phyloP scores from a whole-genome alignment of 2,888 invertebrate genomes.

The Tethea ocularis region DNA sequence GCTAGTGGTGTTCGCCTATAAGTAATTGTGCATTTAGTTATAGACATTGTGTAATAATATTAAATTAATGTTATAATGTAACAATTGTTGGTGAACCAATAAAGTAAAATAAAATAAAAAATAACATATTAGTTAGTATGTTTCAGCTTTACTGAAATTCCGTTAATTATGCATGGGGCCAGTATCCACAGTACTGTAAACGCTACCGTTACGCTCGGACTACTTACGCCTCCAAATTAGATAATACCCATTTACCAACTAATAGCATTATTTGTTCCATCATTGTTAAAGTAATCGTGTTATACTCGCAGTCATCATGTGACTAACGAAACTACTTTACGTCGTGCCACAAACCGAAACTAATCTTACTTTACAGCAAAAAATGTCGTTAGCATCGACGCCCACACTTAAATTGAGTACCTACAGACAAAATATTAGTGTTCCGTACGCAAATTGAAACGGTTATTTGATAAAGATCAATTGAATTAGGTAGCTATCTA shows the following conservation, averaged over 20 bases:
- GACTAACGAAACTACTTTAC: slow-evolving; percentile 34
- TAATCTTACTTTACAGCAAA: slow-evolving; percentile 42
- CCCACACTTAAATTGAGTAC: slow-evolving; percentile 38
- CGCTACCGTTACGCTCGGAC: slow-evolving; percentile 1
- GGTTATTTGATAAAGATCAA: slow-evolving; percentile 1
- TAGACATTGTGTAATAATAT: too few relatives aligned
- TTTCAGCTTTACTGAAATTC: background rate
- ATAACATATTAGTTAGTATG: too few relatives aligned
- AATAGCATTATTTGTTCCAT: slow-evolving; percentile 15
- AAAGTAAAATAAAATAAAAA: too few relatives aligned
- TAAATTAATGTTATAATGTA: too few relatives aligned
- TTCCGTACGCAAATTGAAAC: slow-evolving; percentile 22
- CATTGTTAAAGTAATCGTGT: slow-evolving; percentile 15
- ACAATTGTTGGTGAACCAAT: too few relatives aligned
- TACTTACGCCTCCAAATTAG: slow-evolving; percentile 1
- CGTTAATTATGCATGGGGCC: background rate
- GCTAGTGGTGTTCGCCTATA: too few relatives aligned
- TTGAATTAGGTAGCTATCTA: background rate
- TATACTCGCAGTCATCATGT: slow-evolving; percentile 23
- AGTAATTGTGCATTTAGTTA: too few relatives aligned
- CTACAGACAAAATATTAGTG: slow-evolving; percentile 25
- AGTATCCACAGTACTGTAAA: background rate
- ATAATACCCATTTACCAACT: background rate
- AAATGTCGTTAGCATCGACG: slow-evolving; percentile 49
- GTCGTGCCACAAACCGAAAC: slow-evolving; percentile 38